Evolutionary conservation across 2,888 invertebrate genomes (phyloP).

Genomic region (Anagyrus pseudococci): DNA sequence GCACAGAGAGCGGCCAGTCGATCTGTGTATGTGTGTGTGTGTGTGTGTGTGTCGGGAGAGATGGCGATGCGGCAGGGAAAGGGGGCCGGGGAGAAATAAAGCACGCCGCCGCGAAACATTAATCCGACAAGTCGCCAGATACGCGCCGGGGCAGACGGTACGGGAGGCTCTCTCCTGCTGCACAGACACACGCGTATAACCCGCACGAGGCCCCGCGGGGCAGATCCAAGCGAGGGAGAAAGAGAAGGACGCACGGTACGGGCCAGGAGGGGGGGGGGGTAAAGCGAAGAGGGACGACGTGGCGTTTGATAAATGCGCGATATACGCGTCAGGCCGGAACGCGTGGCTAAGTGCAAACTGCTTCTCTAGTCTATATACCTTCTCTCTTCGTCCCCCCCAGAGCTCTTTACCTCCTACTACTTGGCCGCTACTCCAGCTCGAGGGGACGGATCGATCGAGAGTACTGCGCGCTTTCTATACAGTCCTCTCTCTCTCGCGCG

Average conservation of each 20-base stretch:
- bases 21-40: background rate
- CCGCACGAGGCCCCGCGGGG: background rate
- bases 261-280: background rate
- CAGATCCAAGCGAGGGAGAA: background rate
- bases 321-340: slow-evolving; percentile 14
- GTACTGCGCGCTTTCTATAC: too few relatives aligned
- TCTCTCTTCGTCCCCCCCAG: background rate
- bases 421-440: background rate
- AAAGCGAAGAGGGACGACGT: background rate
- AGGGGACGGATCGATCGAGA: too few relatives aligned
- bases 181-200: too few relatives aligned
- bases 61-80: background rate
- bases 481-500: too few relatives aligned
- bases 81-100: slow-evolving; percentile 21
- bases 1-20: too few relatives aligned
- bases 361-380: too few relatives aligned
- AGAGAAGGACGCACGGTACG: background rate
- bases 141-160: too few relatives aligned
- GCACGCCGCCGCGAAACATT: slow-evolving; percentile 24
- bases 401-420: background rate
- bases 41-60: slow-evolving; percentile 1
- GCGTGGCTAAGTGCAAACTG: slow-evolving; percentile 21
- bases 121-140: slow-evolving; percentile 34
- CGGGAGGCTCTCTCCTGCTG: too few relatives aligned
- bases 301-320: slow-evolving; percentile 26